These are phyloP conservation scores for Cervus canadensis DNA, from an alignment of 2,113 vertebrate species.

Conservation along the genomic window DNA sequence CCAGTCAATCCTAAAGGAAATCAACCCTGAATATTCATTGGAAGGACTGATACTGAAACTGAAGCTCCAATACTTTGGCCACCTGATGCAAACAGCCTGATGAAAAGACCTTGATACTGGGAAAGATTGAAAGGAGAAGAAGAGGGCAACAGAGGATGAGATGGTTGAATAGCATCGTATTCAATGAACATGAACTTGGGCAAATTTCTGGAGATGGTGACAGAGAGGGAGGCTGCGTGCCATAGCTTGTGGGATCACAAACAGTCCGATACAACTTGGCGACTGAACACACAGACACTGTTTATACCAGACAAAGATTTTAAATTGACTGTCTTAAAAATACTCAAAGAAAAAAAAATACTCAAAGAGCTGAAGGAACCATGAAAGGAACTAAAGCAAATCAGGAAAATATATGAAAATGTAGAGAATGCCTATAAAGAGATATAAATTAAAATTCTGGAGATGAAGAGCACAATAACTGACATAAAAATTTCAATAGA, in stretches of 20 bases:
- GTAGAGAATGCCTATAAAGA: background rate
- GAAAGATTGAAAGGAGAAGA: background rate
- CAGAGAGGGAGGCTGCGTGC: rapidly evolving
- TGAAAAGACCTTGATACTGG: background rate
- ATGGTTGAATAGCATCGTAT: background rate
- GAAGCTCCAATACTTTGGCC: background rate
- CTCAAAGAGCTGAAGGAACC: background rate
- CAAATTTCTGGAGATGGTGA: background rate
- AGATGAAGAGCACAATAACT: background rate
- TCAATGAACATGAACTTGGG: background rate
- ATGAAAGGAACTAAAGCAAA: background rate
- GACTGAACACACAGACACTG: background rate
- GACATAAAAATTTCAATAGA: background rate
- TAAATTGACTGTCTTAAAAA: background rate
- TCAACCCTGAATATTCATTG: background rate
- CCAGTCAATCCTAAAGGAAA: background rate
- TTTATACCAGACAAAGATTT: background rate
- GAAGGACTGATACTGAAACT: background rate
- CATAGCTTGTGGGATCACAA: background rate
- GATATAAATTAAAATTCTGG: background rate
- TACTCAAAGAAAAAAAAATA: background rate
- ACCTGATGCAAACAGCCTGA: background rate
- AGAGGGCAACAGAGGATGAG: background rate
- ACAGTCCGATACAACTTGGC: background rate
- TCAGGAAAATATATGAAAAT: background rate